Evolutionary conservation across 2,113 vertebrate species (phyloP), one percentile per base, ranked within the genome.

Genomic region (Dicaeum eximium): DNA sequence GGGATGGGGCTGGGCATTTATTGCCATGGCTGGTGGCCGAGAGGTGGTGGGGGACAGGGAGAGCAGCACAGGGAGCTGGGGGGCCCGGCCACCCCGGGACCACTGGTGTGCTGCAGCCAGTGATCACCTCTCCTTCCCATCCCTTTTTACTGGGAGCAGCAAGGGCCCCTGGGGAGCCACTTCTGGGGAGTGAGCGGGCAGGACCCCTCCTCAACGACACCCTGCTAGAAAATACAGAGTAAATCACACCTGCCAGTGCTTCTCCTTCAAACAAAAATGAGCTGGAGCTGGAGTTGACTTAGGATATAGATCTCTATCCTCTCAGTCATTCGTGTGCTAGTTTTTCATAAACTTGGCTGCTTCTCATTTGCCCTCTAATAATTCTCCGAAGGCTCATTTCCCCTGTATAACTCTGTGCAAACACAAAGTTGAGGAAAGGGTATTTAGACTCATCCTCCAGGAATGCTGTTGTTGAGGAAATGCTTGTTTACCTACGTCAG

Each of bases 301-400:
- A 93, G 80, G 90, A 86, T 97, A 92, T 96, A 96, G 93, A 95
- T 96, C 87, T 97, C 97, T 97, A 95, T 97, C 93, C 97, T 94
- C 90, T 64, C 93, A 92, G 78, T n/a, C 95, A 83, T 83, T 96
- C 97, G 50, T 96, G 82, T 96, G 92, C 91, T 96, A 82, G 88
- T 96, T 96, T 97, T 88, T 97, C 97, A 96, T 97, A 97, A 98
- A 93, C 77, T 96, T 94, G 94, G 88, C 97, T 95, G 97, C 97
- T 97, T 97, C 96, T 92, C 78, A 75, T 95, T 95, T 97, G 97
- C 96, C 97, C 97, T 98, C 96, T 97, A 97, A 97, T 98, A 97
- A 97, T 96, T 96, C 97, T 96, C 94, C 21, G 77, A 95, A 96
- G 97, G 96, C 96, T 97, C 96, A 97, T 97, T 96, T 97, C 97